Evolutionary conservation across 2,888 invertebrate species (phyloP).

Genomic region (Drosophila kambysellisi): DNA sequence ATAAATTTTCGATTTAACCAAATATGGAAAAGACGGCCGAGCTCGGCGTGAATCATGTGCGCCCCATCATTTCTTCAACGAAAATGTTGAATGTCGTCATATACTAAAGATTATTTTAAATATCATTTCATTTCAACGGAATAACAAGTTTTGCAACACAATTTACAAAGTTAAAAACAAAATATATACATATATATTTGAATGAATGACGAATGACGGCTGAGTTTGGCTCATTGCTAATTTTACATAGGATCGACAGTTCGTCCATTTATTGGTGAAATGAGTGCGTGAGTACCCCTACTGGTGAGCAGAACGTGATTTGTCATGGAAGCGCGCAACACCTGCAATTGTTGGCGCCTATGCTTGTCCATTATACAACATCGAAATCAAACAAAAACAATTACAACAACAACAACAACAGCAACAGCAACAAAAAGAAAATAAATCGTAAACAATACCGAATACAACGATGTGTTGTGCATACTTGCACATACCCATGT

Average conservation of each 20-base stretch:
- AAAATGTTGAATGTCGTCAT: constrained; percentile 39
- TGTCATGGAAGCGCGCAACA: constrained; percentile 26
- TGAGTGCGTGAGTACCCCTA: background rate
- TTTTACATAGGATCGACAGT: background rate
- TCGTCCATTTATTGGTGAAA: background rate
- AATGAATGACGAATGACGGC: background rate
- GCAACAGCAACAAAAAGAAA: constrained; percentile 9
- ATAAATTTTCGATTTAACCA: constrained; percentile 41
- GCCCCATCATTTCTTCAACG: constrained; percentile 35
- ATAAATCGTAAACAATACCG: constrained; percentile 48
- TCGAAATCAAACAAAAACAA: constrained; percentile 12
- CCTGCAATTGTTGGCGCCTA: constrained; percentile 52
- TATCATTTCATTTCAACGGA: constrained; percentile 12
- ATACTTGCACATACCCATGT: background rate
- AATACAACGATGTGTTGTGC: constrained; percentile 26
- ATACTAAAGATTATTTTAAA: background rate
- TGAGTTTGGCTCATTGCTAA: background rate
- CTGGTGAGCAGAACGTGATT: constrained; percentile 43
- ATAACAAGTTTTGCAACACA: constrained; percentile 3
- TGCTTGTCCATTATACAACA: constrained; percentile 49
- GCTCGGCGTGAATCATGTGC: constrained; percentile 44
- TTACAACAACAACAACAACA: too few species aligned
- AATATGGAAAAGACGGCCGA: constrained; percentile 50
- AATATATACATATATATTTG: background rate
- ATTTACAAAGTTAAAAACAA: background rate